Base-by-base conservation (phyloP, 2,797 vertebrate genomes). In the Rhinichthys osculus region DNA sequence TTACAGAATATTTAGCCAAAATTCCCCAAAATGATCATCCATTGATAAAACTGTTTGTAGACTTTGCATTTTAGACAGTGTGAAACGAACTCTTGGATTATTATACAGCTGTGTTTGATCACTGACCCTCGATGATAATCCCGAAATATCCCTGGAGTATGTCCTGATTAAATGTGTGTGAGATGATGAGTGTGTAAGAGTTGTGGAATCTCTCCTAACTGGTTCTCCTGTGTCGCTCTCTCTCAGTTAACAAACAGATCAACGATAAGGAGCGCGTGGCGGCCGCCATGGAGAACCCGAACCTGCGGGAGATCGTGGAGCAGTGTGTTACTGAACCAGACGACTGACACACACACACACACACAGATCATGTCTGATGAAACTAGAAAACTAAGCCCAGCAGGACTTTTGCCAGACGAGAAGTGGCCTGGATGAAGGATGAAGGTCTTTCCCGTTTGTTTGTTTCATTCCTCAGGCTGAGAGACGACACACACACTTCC, bases 171-270 rank as follows among this genome's bases (percentile, higher is more conserved):
- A 38, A 38, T 67, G 2, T 21, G 52, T 42, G 42, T 42, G 42
- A 42, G 40, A 42, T 47, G 44, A 44, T 44, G 0, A 13, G 11
- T 0, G 44, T 44, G 44, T 47, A 47, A 54, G 47, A 82, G 59
- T 21, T 67, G 54, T 27, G 23, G 23, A 59, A 10, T 66, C 23
- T 81, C n/a, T 80, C 5, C 5, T 13, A 35, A 83, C 52, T 21
- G 27, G 9, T 42, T 23, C 16, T 27, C 1, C 42, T 66, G 82
- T 70, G 42, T 64, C 40, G 1, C 73, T 8, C 17, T 73, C 87
- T n/a, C 91, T 35, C 94, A 99, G 98, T 99, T 87, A 99, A 99
- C 93, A 99, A 99, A 88, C 98, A 99, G 94, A 99, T 99, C 93
- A 99, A 99, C 0, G 98, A 99, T 90, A 99, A 99, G 87, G 98